Evolutionary conservation across 2,113 vertebrate genomes (phyloP).

Genomic region (Oryzias curvinotus): DNA sequence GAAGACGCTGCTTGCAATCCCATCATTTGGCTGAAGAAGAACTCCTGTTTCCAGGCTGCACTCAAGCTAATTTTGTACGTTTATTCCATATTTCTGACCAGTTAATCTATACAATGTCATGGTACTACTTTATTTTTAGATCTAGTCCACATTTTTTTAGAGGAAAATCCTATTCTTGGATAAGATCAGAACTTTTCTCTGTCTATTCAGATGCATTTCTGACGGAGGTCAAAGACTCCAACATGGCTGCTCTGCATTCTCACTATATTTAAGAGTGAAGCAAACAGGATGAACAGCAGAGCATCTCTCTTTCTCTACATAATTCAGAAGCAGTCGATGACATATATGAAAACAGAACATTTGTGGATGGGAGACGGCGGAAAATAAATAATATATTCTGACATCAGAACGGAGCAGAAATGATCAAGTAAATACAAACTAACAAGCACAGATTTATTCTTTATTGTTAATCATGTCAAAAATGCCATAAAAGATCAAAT

Average conservation of each 20-base stretch:
- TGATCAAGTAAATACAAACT: neutral
- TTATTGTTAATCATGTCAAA: neutral
- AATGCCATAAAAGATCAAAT: neutral
- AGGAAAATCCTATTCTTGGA: neutral
- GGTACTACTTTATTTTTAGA: neutral
- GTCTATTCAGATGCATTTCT: conserved; percentile 17
- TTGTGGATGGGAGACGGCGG: neutral
- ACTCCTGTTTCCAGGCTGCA: no score
- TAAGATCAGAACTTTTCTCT: conserved; percentile 8
- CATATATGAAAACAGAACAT: neutral
- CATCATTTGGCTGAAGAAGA: no score
- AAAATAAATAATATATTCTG: no score
- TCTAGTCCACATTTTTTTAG: neutral
- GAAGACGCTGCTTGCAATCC: conserved; percentile 3
- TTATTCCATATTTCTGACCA: neutral
- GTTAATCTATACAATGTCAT: neutral
- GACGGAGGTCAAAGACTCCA: conserved; percentile 25
- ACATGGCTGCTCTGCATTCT: neutral
- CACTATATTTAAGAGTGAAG: conserved; percentile 7
- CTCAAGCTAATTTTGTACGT: no score
- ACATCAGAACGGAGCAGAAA: neutral
- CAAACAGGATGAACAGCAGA: neutral
- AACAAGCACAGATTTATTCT: neutral
- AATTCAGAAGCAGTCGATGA: conserved; percentile 2
- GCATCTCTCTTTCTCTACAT: conserved; percentile 1